Evolutionary conservation across 2,797 vertebrate species (phyloP), one percentile per base, ranked within the genome.

Genomic region (Tapirus indicus): DNA sequence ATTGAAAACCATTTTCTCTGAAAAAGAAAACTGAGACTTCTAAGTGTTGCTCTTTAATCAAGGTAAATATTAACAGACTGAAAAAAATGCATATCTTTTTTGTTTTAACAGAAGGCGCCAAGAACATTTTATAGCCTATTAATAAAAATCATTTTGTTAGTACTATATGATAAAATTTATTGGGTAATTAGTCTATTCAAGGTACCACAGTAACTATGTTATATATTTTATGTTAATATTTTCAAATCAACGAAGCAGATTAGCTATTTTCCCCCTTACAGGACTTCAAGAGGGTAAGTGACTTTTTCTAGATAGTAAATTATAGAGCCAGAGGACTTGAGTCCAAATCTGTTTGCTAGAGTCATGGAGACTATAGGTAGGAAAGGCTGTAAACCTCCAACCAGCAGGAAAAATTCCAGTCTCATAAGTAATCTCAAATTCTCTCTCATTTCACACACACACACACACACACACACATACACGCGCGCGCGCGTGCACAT

Each of bases 151-250:
- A 72, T 14, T 90, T 35, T 77, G 17, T 41, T 89, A n/a, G 60
- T 20, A n/a, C 20, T 32, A n/a, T 69, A 44, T 38, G 16, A 49
- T 87, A 64, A 64, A 84, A 87, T 58, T 77, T 71, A 68, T 87
- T 56, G 47, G 83, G 27, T 87, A 86, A 27, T 79, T 91, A 84
- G 11, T 83, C 47, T 72, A 56, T 86, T 72, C 56, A 71, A 83
- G 41, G 38, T 58, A 64, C 12, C 12, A 88, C 56, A 47, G 23
- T 54, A 87, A 56, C 27, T 38, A 23, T 68, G 9, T 20, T 88
- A 77, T 47, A 21, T 60, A 93, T 75, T 94, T 86, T 80, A 56
- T 66, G 5, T 78, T 83, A 72, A n/a, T 75, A 72, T 95, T 95
- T 90, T 92, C 16, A 64, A 77, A 74, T 62, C 32, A 86, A 6